Evolutionary conservation across 2,113 vertebrate species (phyloP).

Genomic region (Anhinga anhinga): DNA sequence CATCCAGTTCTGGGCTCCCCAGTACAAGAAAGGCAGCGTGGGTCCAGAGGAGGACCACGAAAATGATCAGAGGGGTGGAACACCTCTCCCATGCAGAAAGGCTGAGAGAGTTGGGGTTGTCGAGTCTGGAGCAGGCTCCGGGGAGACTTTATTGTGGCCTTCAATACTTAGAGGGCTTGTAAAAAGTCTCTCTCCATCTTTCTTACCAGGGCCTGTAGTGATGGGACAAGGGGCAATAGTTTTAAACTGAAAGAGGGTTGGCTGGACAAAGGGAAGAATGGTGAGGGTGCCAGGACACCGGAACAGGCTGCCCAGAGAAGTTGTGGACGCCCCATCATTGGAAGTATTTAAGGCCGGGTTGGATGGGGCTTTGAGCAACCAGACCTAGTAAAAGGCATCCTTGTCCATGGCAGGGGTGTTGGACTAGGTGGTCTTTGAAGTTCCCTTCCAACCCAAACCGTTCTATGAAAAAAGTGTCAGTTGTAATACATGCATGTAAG

Average conservation of each 20-base stretch:
- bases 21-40: neutral
- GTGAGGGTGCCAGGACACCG: neutral
- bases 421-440: neutral
- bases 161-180: neutral
- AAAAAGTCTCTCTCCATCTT: neutral
- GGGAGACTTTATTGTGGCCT: neutral
- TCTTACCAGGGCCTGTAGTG: neutral
- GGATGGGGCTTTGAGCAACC: neutral
- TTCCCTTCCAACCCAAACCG: neutral
- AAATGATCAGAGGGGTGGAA: neutral
- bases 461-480: neutral
- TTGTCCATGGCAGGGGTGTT: accelerated
- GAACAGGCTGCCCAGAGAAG: neutral
- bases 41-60: neutral
- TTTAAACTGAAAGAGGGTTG: neutral
- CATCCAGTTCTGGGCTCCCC: neutral
- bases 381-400: neutral
- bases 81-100: neutral
- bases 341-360: neutral
- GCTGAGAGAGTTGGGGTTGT: neutral
- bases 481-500: accelerated
- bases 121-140: neutral
- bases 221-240: neutral
- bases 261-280: neutral
- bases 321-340: neutral